Evolutionary conservation across 2,113 vertebrate genomes (phyloP).

Genomic region (Aegypius monachus): DNA sequence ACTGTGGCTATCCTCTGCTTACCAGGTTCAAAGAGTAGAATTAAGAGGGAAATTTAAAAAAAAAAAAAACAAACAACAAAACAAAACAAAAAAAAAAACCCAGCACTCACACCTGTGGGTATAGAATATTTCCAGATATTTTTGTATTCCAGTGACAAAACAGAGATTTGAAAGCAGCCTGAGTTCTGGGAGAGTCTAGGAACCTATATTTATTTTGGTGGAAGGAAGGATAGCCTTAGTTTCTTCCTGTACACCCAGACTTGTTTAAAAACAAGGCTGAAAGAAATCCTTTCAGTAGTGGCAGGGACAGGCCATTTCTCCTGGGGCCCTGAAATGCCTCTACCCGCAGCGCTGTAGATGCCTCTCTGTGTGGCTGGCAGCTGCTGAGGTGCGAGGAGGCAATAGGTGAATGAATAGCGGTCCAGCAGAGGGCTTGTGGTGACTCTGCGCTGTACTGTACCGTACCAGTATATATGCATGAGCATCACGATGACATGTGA

Average conservation of each 20-base stretch:
- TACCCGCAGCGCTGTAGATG: fast-evolving
- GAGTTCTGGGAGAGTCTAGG: neutral
- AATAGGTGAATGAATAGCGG: neutral
- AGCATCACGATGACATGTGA: neutral
- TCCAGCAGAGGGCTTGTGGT: neutral
- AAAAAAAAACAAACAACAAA: neutral
- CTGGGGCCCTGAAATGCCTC: neutral
- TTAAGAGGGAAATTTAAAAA: neutral
- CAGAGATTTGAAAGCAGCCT: neutral
- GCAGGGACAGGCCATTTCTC: neutral
- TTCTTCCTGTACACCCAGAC: neutral
- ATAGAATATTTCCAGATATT: neutral
- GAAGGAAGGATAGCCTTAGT: neutral
- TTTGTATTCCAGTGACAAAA: neutral
- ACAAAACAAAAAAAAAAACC: neutral
- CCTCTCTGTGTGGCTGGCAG: neutral
- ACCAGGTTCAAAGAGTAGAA: neutral
- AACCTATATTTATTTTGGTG: neutral
- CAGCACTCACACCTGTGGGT: neutral
- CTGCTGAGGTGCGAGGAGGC: too few relatives aligned
- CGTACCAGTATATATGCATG: fast-evolving
- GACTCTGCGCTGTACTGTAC: fast-evolving
- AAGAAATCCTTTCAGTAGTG: neutral
- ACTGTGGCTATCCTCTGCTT: neutral
- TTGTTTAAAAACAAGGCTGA: neutral